Evolutionary conservation across 2,797 vertebrate species (phyloP), one percentile per base, ranked within the genome.

Genomic region (Sebastes variabilis): DNA sequence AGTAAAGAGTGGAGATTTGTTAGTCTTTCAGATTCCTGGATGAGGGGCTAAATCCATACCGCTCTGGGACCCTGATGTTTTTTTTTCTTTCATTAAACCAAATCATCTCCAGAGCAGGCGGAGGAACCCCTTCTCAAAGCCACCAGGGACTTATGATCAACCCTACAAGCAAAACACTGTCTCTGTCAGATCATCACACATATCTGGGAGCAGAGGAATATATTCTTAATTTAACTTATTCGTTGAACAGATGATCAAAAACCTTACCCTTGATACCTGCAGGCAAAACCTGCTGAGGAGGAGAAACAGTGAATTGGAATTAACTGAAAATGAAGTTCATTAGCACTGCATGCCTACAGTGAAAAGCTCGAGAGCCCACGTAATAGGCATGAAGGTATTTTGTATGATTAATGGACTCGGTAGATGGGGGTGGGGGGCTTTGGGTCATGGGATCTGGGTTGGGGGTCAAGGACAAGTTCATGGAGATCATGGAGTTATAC

Each of bases 371-470:
- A 80, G 61, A 86, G 66, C 32, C 68, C 38, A 73, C 29, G 18
- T 75, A 86, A 86, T 79, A 84, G 84, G 85, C 87, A 88, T 89
- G 79, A 88, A 82, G 85, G 80, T 86, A 81, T 89, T 87, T 88
- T 72, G 61, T 66, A 82, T 87, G 78, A 82, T 82, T 90, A 81
- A 90, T 89, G 74, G 77, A 69, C 49, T 74, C 1, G 0, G 60
- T 83, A 25, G 74, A 76, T 55, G 20, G 67, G 27, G 56, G 55
- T 25, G 56, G 32, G 38, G 71, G 60, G 58, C 60, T 79, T 61
- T 70, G 66, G 83, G 85, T 81, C 72, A 88, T 74, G 75, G 81
- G 85, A 80, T 87, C 68, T 78, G 54, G n/a, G 42, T 20, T 79
- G 34, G 22, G 20, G 70, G 78, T 89, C 83, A 87, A 79, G 67